These are phyloP conservation scores for Ammodytes dubius DNA, from an alignment of 2,113 vertebrate species.

Conservation along the genomic window DNA sequence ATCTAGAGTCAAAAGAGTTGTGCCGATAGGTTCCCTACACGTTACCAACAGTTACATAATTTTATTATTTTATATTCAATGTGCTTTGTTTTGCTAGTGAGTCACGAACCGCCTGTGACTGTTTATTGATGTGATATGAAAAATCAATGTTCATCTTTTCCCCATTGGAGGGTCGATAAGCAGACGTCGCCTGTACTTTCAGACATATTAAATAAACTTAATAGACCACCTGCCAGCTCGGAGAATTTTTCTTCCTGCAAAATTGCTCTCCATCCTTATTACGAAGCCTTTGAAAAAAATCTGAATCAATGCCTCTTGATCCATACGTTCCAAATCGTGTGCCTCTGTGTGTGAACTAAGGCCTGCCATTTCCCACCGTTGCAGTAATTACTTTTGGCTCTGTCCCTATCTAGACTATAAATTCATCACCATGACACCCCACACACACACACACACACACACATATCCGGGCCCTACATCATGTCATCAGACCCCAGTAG, in stretches of 20 bases:
- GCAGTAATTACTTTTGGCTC: slow-evolving; percentile 51
- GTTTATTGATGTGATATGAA: neutral
- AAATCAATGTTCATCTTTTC: neutral
- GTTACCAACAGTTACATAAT: neutral
- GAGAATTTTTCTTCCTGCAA: neutral
- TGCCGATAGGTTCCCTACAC: neutral
- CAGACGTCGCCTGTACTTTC: neutral
- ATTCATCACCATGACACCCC: slow-evolving; percentile 26
- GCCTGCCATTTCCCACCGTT: slow-evolving; percentile 30
- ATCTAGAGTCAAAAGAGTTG: neutral
- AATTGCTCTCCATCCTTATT: neutral
- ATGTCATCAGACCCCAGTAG: slow-evolving; percentile 35
- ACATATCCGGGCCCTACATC: slow-evolving; percentile 10
- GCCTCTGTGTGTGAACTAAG: neutral
- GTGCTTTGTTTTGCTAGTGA: neutral
- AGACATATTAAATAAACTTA: neutral
- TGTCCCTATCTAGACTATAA: slow-evolving; percentile 35
- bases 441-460: neutral
- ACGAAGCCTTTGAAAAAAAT: slow-evolving; percentile 20
- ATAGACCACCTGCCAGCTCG: neutral
- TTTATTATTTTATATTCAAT: neutral
- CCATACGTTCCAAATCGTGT: neutral
- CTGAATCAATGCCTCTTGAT: slow-evolving; percentile 15
- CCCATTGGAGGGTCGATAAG: neutral
- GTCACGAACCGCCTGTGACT: neutral